Evolutionary conservation across 2,888 invertebrate species (phyloP).

Genomic region (Acanthosepion lycidas): DNA sequence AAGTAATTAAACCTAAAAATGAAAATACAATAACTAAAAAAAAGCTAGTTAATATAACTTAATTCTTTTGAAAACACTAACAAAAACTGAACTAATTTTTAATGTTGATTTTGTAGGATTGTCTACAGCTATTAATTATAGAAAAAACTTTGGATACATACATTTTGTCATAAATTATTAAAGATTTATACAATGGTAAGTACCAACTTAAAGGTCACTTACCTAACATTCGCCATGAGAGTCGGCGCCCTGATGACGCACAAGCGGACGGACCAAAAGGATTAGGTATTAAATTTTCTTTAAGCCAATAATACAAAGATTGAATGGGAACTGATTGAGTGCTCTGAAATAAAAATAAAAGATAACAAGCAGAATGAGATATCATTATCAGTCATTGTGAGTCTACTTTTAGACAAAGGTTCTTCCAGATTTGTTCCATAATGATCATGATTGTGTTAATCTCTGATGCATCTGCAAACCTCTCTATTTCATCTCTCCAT

Average conservation of each 20-base stretch:
- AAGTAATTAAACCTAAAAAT: too few species aligned
- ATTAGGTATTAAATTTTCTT: conserved; percentile 69
- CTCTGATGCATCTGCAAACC: too few species aligned
- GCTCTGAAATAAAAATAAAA: not conserved
- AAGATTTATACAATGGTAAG: not conserved
- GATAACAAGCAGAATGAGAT: not conserved
- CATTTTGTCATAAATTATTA: not conserved
- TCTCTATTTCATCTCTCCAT: too few species aligned
- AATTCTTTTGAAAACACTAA: too few species aligned
- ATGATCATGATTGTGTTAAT: too few species aligned
- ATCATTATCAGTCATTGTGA: not conserved
- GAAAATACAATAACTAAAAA: too few species aligned
- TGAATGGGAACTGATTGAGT: conserved; percentile 53
- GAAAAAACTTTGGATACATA: not conserved
- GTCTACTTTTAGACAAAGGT: too few species aligned
- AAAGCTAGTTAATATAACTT: too few species aligned
- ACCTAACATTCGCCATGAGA: conserved; percentile 74
- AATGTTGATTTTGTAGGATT: not conserved
- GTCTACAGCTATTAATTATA: not conserved
- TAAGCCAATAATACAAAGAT: conserved; percentile 71
- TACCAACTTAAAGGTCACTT: conserved; percentile 44
- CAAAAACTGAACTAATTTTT: too few species aligned
- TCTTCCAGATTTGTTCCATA: too few species aligned
- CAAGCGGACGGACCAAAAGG: conserved; percentile 74
- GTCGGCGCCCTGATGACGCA: conserved; percentile 70